These are phyloP conservation scores for Ricordea florida DNA, from an alignment of 92 coral and sea anemone genomes.

Conservation along the genomic window DNA sequence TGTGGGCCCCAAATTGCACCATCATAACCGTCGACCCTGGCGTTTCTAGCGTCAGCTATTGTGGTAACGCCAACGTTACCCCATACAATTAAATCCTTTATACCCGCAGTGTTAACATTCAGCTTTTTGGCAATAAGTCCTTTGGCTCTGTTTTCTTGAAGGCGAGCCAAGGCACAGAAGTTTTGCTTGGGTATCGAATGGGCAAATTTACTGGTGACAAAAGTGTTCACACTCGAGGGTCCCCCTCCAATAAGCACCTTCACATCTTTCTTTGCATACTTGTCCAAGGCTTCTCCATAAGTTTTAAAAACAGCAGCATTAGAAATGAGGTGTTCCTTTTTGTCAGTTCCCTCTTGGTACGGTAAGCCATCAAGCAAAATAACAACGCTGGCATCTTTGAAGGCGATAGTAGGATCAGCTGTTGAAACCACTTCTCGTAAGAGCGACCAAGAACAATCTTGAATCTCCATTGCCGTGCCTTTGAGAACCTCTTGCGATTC, in stretches of 20 bases:
- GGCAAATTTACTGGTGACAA: conserved; percentile 80
- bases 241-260: conserved; percentile 89
- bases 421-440: conserved; percentile 74
- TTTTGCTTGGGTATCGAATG: conserved; percentile 85
- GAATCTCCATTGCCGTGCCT: conserved; percentile 86
- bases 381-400: conserved; percentile 75
- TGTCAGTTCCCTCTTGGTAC: conserved; percentile 19
- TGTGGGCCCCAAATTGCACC: conserved; percentile 99
- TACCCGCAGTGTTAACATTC: conserved; percentile 87
- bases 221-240: conserved; percentile 70
- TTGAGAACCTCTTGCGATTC: conserved; percentile 65
- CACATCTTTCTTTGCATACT: conserved; percentile 79
- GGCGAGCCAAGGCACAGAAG: conserved; percentile 85
- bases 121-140: conserved; percentile 83
- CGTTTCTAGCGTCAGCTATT: conserved; percentile 68
- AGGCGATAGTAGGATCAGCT: conserved; percentile 70
- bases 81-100: conserved; percentile 91
- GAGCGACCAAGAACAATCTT: conserved; percentile 92
- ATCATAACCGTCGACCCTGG: conserved; percentile 93
- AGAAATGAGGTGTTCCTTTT: conserved; percentile 45
- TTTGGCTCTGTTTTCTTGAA: conserved; percentile 88
- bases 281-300: conserved; percentile 79
- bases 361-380: conserved; percentile 69
- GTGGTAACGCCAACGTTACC: conserved; percentile 77
- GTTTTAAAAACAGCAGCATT: conserved; percentile 70